Evolutionary conservation across 2,888 invertebrate species (phyloP).

Genomic region (Rotaria magnacalcarata): DNA sequence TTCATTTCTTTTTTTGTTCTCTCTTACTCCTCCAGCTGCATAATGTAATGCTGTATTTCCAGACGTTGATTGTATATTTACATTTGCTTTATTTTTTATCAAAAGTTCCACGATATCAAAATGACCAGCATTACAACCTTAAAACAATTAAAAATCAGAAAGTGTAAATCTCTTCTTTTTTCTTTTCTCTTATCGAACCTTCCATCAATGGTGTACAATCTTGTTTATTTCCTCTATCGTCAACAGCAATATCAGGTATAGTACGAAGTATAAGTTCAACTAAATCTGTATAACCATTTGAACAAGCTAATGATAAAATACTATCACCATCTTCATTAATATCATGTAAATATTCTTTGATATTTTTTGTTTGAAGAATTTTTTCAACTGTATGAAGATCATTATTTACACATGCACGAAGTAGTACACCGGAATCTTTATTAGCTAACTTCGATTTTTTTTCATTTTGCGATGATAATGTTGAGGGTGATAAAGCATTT

Average conservation of each 20-base stretch:
- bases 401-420: slow-evolving; percentile 28
- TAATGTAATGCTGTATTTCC: slow-evolving; percentile 51
- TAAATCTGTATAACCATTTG: slow-evolving; percentile 42
- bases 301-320: slow-evolving; percentile 42
- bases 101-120: slow-evolving; percentile 82
- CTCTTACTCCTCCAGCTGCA: slow-evolving; percentile 35
- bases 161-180: too few species aligned
- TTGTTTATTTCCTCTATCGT: slow-evolving; percentile 90
- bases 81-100: slow-evolving; percentile 81
- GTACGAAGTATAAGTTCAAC: slow-evolving; percentile 37
- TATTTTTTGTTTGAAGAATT: slow-evolving; percentile 8
- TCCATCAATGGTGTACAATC: slow-evolving; percentile 96
- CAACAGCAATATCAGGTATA: slow-evolving; percentile 63
- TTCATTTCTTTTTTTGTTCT: not conserved
- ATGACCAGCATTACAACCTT: slow-evolving; percentile 74
- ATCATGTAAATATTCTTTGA: not conserved
- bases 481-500: not conserved
- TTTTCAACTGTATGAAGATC: slow-evolving; percentile 23
- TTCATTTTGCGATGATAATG: not conserved
- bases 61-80: slow-evolving; percentile 81
- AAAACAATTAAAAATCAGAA: not conserved
- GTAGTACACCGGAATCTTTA: slow-evolving; percentile 15
- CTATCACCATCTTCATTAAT: slow-evolving; percentile 44
- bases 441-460: not conserved
- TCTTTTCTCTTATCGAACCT: slow-evolving; percentile 55